A percentile compares a stretch with the other conserved stretches of the same genome.
phyloP scores from a whole-genome alignment of 2,113 vertebrate species.

The Agapornis roseicollis region DNA sequence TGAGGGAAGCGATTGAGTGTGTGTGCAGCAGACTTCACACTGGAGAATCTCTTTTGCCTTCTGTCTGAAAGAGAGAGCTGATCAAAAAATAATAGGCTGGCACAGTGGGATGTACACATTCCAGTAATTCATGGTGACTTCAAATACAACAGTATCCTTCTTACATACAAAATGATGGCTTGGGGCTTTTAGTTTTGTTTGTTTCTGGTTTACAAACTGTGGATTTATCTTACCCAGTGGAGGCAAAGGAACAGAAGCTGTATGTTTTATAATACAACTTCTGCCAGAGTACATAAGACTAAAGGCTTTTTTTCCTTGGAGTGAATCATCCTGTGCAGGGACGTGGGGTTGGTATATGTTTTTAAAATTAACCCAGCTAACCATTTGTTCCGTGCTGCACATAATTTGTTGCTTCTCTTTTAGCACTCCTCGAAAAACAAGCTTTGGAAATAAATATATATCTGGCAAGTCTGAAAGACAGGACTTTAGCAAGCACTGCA shows the following conservation, averaged over 20 bases:
- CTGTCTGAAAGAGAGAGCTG: neutral
- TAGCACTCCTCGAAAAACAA: neutral
- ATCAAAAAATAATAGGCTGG: neutral
- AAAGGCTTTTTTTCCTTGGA: neutral
- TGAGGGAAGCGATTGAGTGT: neutral
- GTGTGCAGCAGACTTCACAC: neutral
- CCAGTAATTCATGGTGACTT: neutral
- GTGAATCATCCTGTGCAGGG: neutral
- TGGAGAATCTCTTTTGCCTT: neutral
- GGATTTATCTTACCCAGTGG: neutral
- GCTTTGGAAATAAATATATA: constrained; percentile 9
- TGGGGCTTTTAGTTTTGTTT: constrained; percentile 6
- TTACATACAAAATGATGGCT: neutral
- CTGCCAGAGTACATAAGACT: neutral
- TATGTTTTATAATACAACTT: neutral
- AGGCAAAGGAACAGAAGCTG: neutral
- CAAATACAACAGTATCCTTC: neutral
- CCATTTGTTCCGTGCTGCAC: neutral
- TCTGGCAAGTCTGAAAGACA: neutral
- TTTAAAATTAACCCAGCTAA: constrained; percentile 7
- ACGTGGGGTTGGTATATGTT: neutral
- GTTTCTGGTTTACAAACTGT: constrained; percentile 3
- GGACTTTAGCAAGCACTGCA: neutral
- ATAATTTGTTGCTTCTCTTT: neutral
- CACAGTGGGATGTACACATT: neutral